Conservation (phyloP, 2,797 vertebrate genomes). For the Phaenicophaeus curvirostris region DNA sequence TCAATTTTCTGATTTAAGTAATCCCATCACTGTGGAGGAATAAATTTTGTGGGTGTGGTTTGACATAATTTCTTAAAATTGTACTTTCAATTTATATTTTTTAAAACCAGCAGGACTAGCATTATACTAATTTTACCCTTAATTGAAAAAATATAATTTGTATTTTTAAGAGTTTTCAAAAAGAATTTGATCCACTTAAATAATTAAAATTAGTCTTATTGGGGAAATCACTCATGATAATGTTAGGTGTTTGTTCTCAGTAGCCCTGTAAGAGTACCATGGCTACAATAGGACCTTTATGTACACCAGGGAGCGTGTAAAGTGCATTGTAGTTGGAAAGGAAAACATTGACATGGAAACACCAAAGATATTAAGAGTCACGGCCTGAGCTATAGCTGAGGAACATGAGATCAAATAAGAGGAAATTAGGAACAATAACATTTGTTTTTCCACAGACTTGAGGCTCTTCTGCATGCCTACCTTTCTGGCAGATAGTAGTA, state of each 20-base stretch:
- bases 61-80: not conserved
- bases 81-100: not conserved
- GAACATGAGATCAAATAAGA: not conserved
- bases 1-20: not conserved
- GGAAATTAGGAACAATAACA: not conserved
- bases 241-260: not conserved
- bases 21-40: not conserved
- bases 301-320: not conserved
- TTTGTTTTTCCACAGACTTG: not conserved
- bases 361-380: not conserved
- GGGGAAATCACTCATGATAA: not conserved
- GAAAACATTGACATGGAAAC: not conserved
- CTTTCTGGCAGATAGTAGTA: not conserved
- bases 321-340: not conserved
- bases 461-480: not conserved
- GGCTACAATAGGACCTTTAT: not conserved
- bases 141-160: not conserved
- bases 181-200: not conserved
- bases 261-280: not conserved
- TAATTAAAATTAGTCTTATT: not conserved
- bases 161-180: not conserved
- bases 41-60: not conserved
- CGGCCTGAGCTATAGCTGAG: accelerated
- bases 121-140: not conserved
- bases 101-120: not conserved